Evolutionary conservation across 2,113 vertebrate species (phyloP).

Genomic region (Seriola aureovittata): DNA sequence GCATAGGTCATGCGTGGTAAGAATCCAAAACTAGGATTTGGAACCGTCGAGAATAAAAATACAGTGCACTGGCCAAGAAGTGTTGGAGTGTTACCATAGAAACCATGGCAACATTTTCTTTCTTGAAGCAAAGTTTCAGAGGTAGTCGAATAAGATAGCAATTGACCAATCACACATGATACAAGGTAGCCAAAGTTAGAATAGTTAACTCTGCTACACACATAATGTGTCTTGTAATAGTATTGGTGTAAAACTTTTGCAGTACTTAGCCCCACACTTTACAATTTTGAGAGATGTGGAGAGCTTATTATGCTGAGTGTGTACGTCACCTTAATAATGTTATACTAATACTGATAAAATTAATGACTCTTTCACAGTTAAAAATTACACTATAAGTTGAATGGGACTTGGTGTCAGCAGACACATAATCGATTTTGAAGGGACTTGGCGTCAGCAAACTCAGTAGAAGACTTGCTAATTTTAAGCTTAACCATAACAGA

Average conservation of each 20-base stretch:
- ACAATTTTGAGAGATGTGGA: not conserved
- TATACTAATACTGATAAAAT: not conserved
- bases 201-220: not conserved
- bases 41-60: slow-evolving; percentile 18
- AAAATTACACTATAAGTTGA: not conserved
- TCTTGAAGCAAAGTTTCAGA: slow-evolving; percentile 14
- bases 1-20: slow-evolving; percentile 13
- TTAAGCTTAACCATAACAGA: not conserved
- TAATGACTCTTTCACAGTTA: not conserved
- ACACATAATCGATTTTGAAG: not conserved
- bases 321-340: not conserved
- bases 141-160: not conserved
- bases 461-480: not conserved
- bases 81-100: slow-evolving; percentile 45
- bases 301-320: not conserved
- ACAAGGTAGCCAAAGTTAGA: not conserved
- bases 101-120: slow-evolving; percentile 23
- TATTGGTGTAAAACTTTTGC: not conserved
- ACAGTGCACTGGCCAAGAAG: slow-evolving; percentile 6
- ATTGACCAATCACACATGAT: not conserved
- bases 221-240: not conserved
- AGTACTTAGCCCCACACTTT: not conserved
- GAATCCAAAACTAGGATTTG: slow-evolving; percentile 30
- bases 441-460: too few relatives aligned
- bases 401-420: not conserved